phyloP scores from a whole-genome alignment of 2,113 vertebrate species.

The Amazona guildingii region DNA sequence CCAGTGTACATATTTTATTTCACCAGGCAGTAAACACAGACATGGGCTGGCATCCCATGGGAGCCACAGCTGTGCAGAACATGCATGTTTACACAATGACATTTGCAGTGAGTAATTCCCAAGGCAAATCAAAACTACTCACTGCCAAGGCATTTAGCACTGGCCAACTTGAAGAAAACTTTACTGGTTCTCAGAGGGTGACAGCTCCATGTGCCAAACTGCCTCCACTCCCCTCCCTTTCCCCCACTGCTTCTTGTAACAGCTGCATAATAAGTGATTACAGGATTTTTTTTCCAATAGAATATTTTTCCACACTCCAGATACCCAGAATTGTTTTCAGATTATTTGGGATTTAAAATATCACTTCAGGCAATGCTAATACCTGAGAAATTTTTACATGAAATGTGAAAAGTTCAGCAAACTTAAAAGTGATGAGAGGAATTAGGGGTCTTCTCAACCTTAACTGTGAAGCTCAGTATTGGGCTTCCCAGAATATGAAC shows the following conservation, averaged over 20 bases:
- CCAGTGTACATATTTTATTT: fast-evolving
- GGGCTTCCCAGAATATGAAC: background rate
- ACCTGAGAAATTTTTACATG: background rate
- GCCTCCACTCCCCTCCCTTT: background rate
- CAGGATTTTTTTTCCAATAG: background rate
- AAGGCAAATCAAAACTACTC: background rate
- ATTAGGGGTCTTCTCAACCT: background rate
- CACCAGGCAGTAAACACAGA: background rate
- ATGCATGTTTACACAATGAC: fast-evolving
- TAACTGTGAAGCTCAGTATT: background rate
- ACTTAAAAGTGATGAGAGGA: background rate
- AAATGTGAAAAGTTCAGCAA: background rate
- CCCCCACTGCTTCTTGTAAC: background rate
- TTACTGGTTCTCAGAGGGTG: background rate
- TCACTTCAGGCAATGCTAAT: background rate
- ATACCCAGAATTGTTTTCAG: background rate
- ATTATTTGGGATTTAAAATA: background rate
- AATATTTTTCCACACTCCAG: background rate
- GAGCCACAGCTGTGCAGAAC: background rate
- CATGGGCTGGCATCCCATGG: background rate
- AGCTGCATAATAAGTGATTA: background rate
- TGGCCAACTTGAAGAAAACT: background rate
- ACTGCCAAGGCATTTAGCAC: background rate
- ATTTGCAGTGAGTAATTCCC: background rate
- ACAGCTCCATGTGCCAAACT: background rate